Evolutionary conservation across 2,113 vertebrate species (phyloP).

Genomic region (Epinephelus moara): DNA sequence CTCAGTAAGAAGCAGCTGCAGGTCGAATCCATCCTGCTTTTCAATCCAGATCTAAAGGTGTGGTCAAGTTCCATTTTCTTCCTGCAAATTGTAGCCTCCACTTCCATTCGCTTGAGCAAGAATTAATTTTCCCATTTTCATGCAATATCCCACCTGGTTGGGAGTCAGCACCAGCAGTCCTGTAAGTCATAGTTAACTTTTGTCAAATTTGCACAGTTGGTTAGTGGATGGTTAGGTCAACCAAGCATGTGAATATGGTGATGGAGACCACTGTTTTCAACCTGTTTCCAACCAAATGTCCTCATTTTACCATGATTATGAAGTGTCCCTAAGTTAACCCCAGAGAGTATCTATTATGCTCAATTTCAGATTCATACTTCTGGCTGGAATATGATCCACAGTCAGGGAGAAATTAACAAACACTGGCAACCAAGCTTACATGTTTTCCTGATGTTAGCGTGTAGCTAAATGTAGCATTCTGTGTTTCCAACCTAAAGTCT

Average conservation of each 20-base stretch:
- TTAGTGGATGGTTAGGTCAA: background rate
- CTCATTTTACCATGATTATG: background rate
- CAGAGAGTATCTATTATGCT: no score
- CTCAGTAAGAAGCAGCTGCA: no score
- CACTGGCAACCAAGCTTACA: no score
- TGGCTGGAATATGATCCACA: no score
- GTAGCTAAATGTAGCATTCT: no score
- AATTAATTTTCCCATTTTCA: background rate
- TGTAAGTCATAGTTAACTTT: background rate
- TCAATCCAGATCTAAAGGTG: background rate
- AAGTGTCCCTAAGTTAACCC: no score
- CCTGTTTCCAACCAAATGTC: background rate
- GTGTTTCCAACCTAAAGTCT: no score
- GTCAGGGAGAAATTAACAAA: no score
- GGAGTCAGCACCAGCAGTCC: background rate
- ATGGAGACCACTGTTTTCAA: background rate
- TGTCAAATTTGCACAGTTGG: background rate
- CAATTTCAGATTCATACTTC: no score
- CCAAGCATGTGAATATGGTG: background rate
- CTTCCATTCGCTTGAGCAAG: background rate
- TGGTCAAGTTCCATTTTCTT: background rate
- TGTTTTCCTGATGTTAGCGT: no score
- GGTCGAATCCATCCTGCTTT: no score
- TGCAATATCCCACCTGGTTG: background rate
- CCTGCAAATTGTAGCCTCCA: background rate